Evolutionary conservation across 2,113 vertebrate genomes (phyloP), one percentile per base, ranked within the genome.

Genomic region (Pteruthius melanotis): DNA sequence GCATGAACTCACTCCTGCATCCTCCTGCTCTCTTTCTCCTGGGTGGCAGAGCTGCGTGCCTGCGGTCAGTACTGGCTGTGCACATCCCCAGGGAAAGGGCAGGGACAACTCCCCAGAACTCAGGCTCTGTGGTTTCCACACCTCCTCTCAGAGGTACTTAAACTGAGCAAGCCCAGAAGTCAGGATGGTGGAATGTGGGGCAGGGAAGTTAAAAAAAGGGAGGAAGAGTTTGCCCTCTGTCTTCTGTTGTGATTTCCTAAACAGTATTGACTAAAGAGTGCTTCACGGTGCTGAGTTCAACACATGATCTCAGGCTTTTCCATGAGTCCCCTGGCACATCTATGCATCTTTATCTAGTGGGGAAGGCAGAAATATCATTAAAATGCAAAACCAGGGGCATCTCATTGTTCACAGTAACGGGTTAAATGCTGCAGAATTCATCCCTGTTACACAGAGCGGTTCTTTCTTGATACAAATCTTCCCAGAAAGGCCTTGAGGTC

Each of bases 41-140:
- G 35, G 6, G 7, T 49, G 57, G 23, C 44, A 64, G 44, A 8
- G 3, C 15, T 4, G 0, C 0, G 0, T 37, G 40, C 31, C 65
- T 60, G 24, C 0, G 2, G 24, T 50, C 6, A 0, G 21, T 21
- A 18, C 35, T 8, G 4, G 15, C 57, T 60, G 37, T 4, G 7
- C 27, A 15, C 22, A 66, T 35, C 23, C 44, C 54, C n/a, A n/a
- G n/a, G n/a, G n/a, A n/a, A 35, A 5, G 26, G 54, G 20, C 37
- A 21, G 0, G 0, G 33, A 65, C 49, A 40, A 1, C 24, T 57
- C 16, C 54, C 19, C 53, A 45, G 69, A 72, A 37, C 19, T 52
- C 37, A 54, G 31, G 22, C 61, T 45, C 18, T 20, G 8, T 71
- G 21, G 66, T 63, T 47, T 68, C 22, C 11, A 20, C 44, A 71